Evolutionary conservation across 2,113 vertebrate genomes (phyloP), one percentile per base, ranked within the genome.

Genomic region (Microcebus murinus): DNA sequence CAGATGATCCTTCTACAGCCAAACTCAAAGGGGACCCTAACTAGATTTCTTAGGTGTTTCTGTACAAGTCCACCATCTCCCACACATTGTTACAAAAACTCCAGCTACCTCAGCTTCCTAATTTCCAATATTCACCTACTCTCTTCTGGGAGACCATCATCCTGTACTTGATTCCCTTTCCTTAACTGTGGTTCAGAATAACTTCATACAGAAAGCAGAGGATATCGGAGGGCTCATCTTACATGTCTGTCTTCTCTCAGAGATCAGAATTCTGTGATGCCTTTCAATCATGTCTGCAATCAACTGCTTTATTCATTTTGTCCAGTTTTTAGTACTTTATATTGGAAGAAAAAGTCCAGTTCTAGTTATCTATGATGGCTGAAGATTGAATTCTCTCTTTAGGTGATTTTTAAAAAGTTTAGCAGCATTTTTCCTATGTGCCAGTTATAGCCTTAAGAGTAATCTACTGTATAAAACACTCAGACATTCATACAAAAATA

Each of bases 171-270:
- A 12, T 4, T n/a, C 13, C 21, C 29, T 15, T 45, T 12, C 23
- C 25, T 20, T 67, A 39, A 36, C 8, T 36, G 12, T 59, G 29
- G 76, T 80, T 65, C 34, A 45, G 45, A 55, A 68, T 27, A 3
- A 21, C 15, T 59, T 55, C 52, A 5, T 52, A 29, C 14, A 59
- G 63, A 79, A 25, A n/a, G 34, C 8, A 23, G 36, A 5, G 9
- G 29, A 14, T 12, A 29, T 1, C 0, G 8, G 8, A 42, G 5
- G 17, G 8, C 76, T 67, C 34, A 1, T 8, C 17, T 77, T 23
- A 20, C 0, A 0, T 20, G 12, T 59, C 45, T 71, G 48, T 39
- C 34, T 50, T 67, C 74, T 52, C 45, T 71, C 8, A 52, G 31
- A 65, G 9, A 36, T 85, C 31, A 42, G 7, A n/a, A 9, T 48